phyloP scores from a whole-genome alignment of 1,140 invertebrate genomes.

The Pantala flavescens region DNA sequence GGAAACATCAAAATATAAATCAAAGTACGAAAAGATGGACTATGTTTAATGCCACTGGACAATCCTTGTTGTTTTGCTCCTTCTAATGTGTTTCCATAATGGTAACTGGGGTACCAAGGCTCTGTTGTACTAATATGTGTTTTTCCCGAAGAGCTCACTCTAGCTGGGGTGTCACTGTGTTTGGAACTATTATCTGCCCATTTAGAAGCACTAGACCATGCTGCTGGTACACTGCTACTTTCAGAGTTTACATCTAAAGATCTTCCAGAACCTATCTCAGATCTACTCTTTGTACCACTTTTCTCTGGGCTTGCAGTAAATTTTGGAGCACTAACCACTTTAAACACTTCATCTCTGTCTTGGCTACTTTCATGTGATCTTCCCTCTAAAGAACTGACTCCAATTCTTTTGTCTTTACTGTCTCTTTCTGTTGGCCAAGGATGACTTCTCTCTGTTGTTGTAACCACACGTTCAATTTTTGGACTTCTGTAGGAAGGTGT shows the following conservation, averaged over 20 bases:
- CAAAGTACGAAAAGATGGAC: too few relatives aligned
- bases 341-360: background rate
- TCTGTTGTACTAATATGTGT: slow-evolving; percentile 28
- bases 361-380: background rate
- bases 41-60: slow-evolving; percentile 22
- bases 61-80: slow-evolving; percentile 49
- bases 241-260: background rate
- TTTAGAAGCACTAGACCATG: background rate
- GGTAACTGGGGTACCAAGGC: slow-evolving; percentile 41
- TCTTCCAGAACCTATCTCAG: background rate
- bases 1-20: too few relatives aligned
- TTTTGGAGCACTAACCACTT: background rate
- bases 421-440: too few relatives aligned
- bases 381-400: too few relatives aligned
- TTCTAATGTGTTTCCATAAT: slow-evolving; percentile 41
- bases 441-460: too few relatives aligned
- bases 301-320: background rate
- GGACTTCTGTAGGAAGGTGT: background rate
- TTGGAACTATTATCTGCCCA: background rate
- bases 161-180: background rate
- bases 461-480: too few relatives aligned
- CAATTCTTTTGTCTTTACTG: too few relatives aligned
- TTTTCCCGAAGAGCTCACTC: background rate
- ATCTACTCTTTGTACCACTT: background rate
- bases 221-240: background rate